Evolutionary conservation across 2,888 invertebrate species (phyloP).

Genomic region (Rhamphomyia laevipes): DNA sequence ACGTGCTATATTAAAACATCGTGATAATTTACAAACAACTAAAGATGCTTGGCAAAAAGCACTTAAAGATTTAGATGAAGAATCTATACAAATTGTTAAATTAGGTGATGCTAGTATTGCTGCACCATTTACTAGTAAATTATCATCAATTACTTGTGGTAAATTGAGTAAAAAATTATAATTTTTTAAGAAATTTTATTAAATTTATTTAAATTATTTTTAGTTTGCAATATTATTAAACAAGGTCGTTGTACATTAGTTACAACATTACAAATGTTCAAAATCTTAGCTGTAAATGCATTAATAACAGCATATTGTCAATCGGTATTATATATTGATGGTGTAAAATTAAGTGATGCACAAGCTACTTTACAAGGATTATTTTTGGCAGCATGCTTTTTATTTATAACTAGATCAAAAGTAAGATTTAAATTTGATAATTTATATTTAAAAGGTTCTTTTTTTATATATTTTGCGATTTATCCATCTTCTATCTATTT

Average conservation of each 20-base stretch:
- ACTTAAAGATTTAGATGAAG: conserved; percentile 79
- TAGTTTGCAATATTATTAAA: conserved; percentile 98
- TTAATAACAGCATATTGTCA: conserved; percentile 96
- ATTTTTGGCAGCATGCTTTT: conserved; percentile 89
- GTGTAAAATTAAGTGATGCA: conserved; percentile 93
- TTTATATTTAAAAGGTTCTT: not conserved
- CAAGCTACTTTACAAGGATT: conserved; percentile 97
- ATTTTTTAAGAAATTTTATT: conserved; percentile 1
- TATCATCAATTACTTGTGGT: conserved; percentile 93
- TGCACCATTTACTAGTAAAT: conserved; percentile 96
- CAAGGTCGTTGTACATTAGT: conserved; percentile 98
- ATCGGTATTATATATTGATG: conserved; percentile 94
- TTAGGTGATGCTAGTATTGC: conserved; percentile 98
- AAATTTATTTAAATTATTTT: conserved; percentile 28
- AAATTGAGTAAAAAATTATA: conserved; percentile 35
- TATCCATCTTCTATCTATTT: too few relatives aligned
- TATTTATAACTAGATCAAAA: conserved; percentile 97
- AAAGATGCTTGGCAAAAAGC: conserved; percentile 38
- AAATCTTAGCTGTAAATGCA: conserved; percentile 96
- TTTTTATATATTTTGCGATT: not conserved
- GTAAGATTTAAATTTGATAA: conserved; percentile 37
- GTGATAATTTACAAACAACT: conserved; percentile 28
- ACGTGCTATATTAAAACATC: conserved; percentile 27
- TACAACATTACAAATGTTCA: conserved; percentile 99
- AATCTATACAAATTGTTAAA: conserved; percentile 79